phyloP scores from a whole-genome alignment of 2,797 vertebrate species.

The Crocidura indochinensis region DNA sequence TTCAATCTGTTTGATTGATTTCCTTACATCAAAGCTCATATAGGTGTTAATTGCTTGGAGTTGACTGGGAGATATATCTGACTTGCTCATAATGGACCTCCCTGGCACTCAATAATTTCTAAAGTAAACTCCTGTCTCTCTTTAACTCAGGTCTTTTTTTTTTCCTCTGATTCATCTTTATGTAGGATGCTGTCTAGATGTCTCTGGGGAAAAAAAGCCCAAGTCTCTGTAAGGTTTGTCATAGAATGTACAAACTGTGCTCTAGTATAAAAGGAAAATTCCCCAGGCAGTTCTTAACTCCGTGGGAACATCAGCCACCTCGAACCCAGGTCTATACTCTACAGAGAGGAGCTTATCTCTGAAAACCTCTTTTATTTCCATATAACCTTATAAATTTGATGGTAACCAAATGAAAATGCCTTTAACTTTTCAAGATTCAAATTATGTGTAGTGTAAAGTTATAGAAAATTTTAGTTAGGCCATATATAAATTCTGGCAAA shows the following conservation, averaged over 20 bases:
- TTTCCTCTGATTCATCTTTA: slow-evolving; percentile 26
- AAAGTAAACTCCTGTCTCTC: slow-evolving; percentile 60
- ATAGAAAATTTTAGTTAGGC: neutral
- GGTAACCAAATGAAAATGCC: slow-evolving; percentile 33
- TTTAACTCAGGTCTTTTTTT: slow-evolving; percentile 24
- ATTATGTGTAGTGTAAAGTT: slow-evolving; percentile 6
- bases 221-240: slow-evolving; percentile 7
- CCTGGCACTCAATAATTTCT: slow-evolving; percentile 64
- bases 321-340: neutral
- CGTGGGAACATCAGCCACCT: neutral
- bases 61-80: slow-evolving; percentile 66
- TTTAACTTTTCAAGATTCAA: slow-evolving; percentile 6
- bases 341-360: neutral
- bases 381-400: neutral
- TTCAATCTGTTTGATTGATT: slow-evolving; percentile 74
- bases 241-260: neutral
- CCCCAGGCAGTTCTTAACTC: neutral
- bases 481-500: slow-evolving; percentile 4
- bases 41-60: slow-evolving; percentile 77
- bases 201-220: neutral
- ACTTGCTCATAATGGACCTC: slow-evolving; percentile 67
- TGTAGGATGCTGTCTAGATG: neutral
- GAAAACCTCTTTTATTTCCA: neutral
- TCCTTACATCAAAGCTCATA: slow-evolving; percentile 76
- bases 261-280: neutral